A percentile compares a stretch with the other conserved stretches of the same genome.
Conservation (phyloP, 2,888 invertebrate genomes). For the Lissonota sp. region DNA sequence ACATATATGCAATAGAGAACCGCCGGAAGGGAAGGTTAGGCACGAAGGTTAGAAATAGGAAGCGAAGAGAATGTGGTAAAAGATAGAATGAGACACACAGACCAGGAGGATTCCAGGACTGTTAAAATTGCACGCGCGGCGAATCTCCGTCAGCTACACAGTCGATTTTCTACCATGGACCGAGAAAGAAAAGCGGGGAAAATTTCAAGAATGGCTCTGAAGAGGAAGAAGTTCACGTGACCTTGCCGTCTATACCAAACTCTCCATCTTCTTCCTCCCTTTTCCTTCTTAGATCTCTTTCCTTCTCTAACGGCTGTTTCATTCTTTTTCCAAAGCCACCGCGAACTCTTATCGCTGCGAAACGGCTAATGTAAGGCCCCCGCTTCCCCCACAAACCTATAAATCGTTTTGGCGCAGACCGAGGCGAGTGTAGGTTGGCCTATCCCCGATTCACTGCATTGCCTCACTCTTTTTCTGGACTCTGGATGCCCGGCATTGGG, state of each 20-base stretch:
- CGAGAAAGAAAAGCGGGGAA: constrained; percentile 36
- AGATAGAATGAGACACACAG: neutral
- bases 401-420: constrained; percentile 52
- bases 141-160: constrained; percentile 45
- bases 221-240: constrained; percentile 46
- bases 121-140: constrained; percentile 65
- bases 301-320: constrained; percentile 39
- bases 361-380: constrained; percentile 60
- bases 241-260: constrained; percentile 58
- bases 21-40: constrained; percentile 53
- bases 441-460: constrained; percentile 33
- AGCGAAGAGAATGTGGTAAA: constrained; percentile 19
- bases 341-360: constrained; percentile 57
- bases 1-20: constrained; percentile 74
- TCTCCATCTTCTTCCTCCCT: constrained; percentile 24
- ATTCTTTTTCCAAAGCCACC: constrained; percentile 33
- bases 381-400: constrained; percentile 54
- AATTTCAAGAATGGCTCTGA: constrained; percentile 36
- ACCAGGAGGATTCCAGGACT: constrained; percentile 53
- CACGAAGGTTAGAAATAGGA: neutral
- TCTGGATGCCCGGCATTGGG: constrained; percentile 3
- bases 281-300: constrained; percentile 28
- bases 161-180: constrained; percentile 51
- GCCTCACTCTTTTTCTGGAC: neutral
- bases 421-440: constrained; percentile 10